phyloP scores from a whole-genome alignment of 2,797 vertebrate species.

The Xenopus petersii region DNA sequence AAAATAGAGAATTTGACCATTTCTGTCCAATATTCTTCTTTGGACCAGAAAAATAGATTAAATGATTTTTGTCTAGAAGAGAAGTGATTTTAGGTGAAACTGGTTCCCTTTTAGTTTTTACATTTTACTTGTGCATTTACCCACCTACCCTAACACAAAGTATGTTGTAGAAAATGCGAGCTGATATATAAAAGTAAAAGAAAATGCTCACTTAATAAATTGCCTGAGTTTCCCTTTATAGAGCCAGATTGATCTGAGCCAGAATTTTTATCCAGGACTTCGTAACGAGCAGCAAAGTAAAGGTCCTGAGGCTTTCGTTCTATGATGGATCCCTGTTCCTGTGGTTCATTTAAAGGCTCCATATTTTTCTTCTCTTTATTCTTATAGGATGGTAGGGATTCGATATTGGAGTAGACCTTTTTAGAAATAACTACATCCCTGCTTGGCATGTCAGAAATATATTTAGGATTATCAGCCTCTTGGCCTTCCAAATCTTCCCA shows the following conservation, averaged over 20 bases:
- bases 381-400: conserved; percentile 1
- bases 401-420: conserved; percentile 19
- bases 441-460: conserved; percentile 15
- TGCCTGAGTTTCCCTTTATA: not conserved
- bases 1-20: too few species aligned
- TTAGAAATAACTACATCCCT: conserved; percentile 28
- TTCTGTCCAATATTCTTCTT: too few species aligned
- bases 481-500: conserved; percentile 1
- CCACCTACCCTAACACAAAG: too few species aligned
- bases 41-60: too few species aligned
- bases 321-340: not conserved
- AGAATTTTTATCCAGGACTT: not conserved
- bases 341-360: not conserved
- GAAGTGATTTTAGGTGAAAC: too few species aligned
- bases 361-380: not conserved
- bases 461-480: not conserved
- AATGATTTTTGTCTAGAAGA: too few species aligned
- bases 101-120: too few species aligned
- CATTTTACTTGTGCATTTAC: too few species aligned
- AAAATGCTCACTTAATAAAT: conserved; percentile 36
- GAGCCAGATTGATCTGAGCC: conserved; percentile 16
- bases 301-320: not conserved
- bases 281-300: not conserved
- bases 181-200: conserved; percentile 5
- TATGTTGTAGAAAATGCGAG: too few species aligned